Percentiles rank a stretch among this genome's conserved stretches.
Conservation (phyloP, 2,113 vertebrate species). For the Heterocephalus glaber region DNA sequence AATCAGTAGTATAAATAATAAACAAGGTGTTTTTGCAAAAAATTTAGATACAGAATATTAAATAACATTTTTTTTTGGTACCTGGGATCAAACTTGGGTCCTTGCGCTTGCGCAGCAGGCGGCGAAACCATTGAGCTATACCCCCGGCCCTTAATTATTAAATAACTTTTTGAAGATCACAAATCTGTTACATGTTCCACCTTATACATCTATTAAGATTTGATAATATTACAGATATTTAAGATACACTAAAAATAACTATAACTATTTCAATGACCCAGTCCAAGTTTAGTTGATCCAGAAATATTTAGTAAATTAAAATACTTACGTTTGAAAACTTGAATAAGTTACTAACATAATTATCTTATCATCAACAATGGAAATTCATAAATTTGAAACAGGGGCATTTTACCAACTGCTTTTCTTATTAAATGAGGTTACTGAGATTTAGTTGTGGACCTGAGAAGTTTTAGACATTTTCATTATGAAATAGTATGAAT, state of each 20-base stretch:
- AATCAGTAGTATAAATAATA: background rate
- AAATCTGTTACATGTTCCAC: background rate
- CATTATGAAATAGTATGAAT: background rate
- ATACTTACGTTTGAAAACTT: background rate
- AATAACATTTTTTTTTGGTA: too few relatives aligned
- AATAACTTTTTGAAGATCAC: background rate
- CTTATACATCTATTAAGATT: background rate
- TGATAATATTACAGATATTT: background rate
- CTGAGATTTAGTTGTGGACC: background rate
- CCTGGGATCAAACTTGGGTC: too few relatives aligned
- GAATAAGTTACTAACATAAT: background rate
- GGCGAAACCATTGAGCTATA: too few relatives aligned
- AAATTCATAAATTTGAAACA: background rate
- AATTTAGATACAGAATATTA: background rate
- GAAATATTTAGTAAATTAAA: background rate
- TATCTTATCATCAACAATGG: background rate
- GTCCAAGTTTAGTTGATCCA: background rate
- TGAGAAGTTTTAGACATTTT: conserved; percentile 1
- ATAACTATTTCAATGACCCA: background rate
- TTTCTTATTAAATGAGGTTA: background rate
- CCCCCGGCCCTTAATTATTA: too few relatives aligned
- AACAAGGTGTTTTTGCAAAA: background rate
- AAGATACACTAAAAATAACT: conserved; percentile 6
- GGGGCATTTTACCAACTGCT: background rate
- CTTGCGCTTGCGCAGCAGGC: too few relatives aligned